Base-by-base conservation (phyloP, 2,888 invertebrate species). In the Sisyra terminalis region DNA sequence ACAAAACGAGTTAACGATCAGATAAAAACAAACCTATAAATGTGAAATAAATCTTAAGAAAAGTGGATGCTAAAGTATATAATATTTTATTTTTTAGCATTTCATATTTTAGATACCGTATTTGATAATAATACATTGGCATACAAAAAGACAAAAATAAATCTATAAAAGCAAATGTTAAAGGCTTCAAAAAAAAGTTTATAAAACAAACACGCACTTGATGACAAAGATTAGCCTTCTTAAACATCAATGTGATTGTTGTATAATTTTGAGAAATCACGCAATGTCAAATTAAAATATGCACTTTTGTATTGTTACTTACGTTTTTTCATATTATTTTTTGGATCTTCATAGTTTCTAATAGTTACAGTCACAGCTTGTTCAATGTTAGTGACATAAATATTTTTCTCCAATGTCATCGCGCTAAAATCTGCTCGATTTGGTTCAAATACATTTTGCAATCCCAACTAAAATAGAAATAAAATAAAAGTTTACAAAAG, bases 331-430 rank as follows among this genome's bases (percentile, higher is more conserved):
- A 24, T 24, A 24, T 37, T 50, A 30, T 52, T 66, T 50, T 68
- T 69, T 2, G 67, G 64, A 53, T 75, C 72, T 51, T 71, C 69
- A 58, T 82, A 83, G 58, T 85, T 85, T 53, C 80, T 73, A 51
- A 87, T 84, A 53, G 78, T 80, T 11, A 88, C 81, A 42, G 83
- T 83, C 46, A 88, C 81, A 13, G 80, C 78, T 61, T 87, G 87
- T 59, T 87, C 85, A 51, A 87, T 77, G 59, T 85, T 85, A 44
- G 81, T 75, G 29, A 84, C 85, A 55, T 83, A 87, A 45, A 85
- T 74, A 31, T 78, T 75, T n/a, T 70, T 62, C 54, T 83, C 80
- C 14, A 69, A 67, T 24, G 86, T 85, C 85, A 87, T 84, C 44
- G 75, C 75, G 13, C 76, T 71, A 55, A 87, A 78, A 63, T 87